Base-by-base conservation (phyloP, 2,113 vertebrate species). In the Coracopsis vasa region DNA sequence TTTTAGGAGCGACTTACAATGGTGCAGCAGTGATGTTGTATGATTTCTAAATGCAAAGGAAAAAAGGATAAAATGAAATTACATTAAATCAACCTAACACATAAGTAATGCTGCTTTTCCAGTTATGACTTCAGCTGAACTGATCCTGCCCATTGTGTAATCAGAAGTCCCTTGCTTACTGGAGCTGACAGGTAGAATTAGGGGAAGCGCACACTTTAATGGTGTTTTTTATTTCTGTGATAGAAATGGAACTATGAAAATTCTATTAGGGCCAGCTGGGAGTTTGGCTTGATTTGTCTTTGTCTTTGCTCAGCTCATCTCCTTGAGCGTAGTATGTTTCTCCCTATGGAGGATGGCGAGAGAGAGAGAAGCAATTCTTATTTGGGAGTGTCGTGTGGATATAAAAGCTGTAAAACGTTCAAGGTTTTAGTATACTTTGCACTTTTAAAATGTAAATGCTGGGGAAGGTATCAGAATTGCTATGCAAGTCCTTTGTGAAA, bases 361-460 rank as follows among this genome's bases (percentile, higher is more conserved):
- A 64, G 35, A 85, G 41, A 60, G 65, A 54, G 56, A 72, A 70
- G 54, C 42, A 67, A 72, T 79, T 95, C 88, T 86, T 96, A 28
- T 91, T 69, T 83, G 87, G 85, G 94, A 95, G 67, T 37, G 45
- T 62, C 79, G 45, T 53, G 66, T 69, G 54, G 77, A 47, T 92
- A 74, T 78, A 84, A 86, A 92, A 97, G 75, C 88, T 71, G 37
- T 78, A 89, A 89, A 83, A 91, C 6, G 19, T 86, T 86, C 78
- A 90, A 90, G 85, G 92, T 90, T 97, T 96, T 86, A 80, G 88
- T 89, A 71, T 91, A 84, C 54, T 88, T 88, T 85, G 87, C 93
- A 96, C 89, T 94, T 95, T 62, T 62, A 89, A 96, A 95, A 96
- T 95, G 83, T 95, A 95, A 96, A 93, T 96, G 87, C 71, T 95